These are phyloP conservation scores for Plebejus melissa DNA, from an alignment of 2,888 invertebrate species.

Conservation along the genomic window DNA sequence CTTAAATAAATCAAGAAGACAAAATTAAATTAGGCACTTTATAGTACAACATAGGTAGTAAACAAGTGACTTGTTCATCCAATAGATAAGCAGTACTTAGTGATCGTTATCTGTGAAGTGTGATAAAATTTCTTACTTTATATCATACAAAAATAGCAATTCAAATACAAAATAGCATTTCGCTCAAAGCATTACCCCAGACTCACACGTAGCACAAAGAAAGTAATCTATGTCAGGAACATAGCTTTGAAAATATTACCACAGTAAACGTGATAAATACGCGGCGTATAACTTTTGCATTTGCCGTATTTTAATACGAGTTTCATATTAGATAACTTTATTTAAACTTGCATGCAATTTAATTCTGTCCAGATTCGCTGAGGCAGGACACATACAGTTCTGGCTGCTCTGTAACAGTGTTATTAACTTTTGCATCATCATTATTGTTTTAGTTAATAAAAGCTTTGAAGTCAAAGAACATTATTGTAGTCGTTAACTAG, in stretches of 20 bases:
- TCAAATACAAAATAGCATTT: conserved; percentile 34
- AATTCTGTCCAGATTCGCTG: conserved; percentile 20
- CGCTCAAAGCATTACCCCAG: conserved; percentile 39
- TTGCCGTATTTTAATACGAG: conserved; percentile 53
- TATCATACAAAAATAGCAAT: conserved; percentile 28
- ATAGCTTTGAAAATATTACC: conserved; percentile 64
- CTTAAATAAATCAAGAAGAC: too few relatives aligned
- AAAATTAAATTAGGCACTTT: not conserved
- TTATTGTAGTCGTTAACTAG: not conserved
- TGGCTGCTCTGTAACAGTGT: not conserved
- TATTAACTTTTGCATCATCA: not conserved
- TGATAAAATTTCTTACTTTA: not conserved
- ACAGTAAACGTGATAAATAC: conserved; percentile 65
- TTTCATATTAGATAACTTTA: conserved; percentile 45
- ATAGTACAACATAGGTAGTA: not conserved
- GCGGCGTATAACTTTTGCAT: conserved; percentile 55
- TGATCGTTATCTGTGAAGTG: not conserved
- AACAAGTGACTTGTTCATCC: not conserved
- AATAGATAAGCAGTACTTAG: not conserved
- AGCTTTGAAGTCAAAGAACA: not conserved
- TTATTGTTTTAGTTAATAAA: not conserved
- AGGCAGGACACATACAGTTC: not conserved
- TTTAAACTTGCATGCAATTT: conserved; percentile 36
- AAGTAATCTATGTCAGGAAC: conserved; percentile 67
- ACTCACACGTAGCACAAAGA: conserved; percentile 49